Evolutionary conservation across 2,113 vertebrate genomes (phyloP).

Genomic region (Cairina moschata): DNA sequence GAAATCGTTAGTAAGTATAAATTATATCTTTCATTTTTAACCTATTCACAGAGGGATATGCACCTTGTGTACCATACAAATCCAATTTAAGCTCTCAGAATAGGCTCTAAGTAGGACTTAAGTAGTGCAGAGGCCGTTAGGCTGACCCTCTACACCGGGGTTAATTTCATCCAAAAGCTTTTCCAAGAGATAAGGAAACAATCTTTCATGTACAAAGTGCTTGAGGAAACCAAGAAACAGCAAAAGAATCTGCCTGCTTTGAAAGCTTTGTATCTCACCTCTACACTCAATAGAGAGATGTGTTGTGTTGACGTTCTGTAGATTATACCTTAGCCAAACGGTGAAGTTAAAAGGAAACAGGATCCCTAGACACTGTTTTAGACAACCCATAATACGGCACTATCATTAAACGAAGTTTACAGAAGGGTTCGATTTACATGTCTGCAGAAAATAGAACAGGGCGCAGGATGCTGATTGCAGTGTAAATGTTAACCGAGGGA

Average conservation of each 20-base stretch:
- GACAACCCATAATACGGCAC: constrained; percentile 78
- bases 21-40: constrained; percentile 30
- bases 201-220: constrained; percentile 67
- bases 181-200: constrained; percentile 68
- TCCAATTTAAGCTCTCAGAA: constrained; percentile 56
- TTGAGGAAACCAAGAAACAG: constrained; percentile 71
- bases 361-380: constrained; percentile 79
- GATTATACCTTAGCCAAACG: constrained; percentile 68
- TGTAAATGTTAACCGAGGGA: constrained; percentile 68
- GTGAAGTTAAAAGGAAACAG: constrained; percentile 77
- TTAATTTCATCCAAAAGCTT: constrained; percentile 71
- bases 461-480: constrained; percentile 73
- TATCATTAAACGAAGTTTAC: constrained; percentile 72
- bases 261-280: constrained; percentile 66
- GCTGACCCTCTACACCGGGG: constrained; percentile 54
- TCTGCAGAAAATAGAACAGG: constrained; percentile 81
- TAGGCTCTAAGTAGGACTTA: constrained; percentile 50
- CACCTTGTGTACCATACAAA: constrained; percentile 20
- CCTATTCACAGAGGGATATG: not conserved
- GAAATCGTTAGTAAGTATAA: not conserved
- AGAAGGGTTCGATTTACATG: constrained; percentile 80
- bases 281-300: constrained; percentile 68
- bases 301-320: constrained; percentile 67
- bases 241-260: constrained; percentile 67
- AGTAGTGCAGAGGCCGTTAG: constrained; percentile 8